Base-by-base conservation (phyloP, 2,113 vertebrate species). In the Calidris pugnax region DNA sequence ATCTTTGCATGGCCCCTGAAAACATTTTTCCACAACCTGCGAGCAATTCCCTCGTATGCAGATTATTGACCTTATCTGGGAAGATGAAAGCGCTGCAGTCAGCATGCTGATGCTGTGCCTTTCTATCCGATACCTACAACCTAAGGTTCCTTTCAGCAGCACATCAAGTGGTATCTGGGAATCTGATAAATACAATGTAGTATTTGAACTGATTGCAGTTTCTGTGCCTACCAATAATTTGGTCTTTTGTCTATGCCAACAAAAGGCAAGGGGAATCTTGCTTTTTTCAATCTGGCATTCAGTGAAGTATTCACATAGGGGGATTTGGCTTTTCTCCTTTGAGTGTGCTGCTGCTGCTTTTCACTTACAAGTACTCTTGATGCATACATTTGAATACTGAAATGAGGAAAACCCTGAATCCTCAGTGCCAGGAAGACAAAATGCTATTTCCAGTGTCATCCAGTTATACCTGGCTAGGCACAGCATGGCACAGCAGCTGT, bases 51-150 rank as follows among this genome's bases (percentile, higher is more conserved):
- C 67, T 53, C 26, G 19, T 80, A 80, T 93, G 91, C 57, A 83
- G 92, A 95, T 93, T 93, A 79, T 67, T 95, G 73, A 89, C 76
- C 23, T 91, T 91, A 71, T 87, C 73, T 89, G 81, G 45, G 55
- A 87, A 55, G 50, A 95, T 93, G 55, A 85, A 93, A 93, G 64
- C 59, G 20, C 55, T 85, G 60, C 78, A 71, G 62, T 55, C 68
- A 64, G 45, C 5, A 28, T 94, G 76, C 85, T 85, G 87, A 74
- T 83, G 86, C 73, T 79, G 37, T 88, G 56, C 71, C 76, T 85
- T 93, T 84, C 89, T 66, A 32, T 71, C 50, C 47, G 24, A 33
- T 79, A 83, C 67, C 77, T 83, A 28, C 62, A 33, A 39, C 9
- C 43, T n/a, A 80, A 66, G 72, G 33, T 89, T 95, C 67, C 39